Evolutionary conservation across 2,113 vertebrate species (phyloP).

Genomic region (Accipiter cooperii): DNA sequence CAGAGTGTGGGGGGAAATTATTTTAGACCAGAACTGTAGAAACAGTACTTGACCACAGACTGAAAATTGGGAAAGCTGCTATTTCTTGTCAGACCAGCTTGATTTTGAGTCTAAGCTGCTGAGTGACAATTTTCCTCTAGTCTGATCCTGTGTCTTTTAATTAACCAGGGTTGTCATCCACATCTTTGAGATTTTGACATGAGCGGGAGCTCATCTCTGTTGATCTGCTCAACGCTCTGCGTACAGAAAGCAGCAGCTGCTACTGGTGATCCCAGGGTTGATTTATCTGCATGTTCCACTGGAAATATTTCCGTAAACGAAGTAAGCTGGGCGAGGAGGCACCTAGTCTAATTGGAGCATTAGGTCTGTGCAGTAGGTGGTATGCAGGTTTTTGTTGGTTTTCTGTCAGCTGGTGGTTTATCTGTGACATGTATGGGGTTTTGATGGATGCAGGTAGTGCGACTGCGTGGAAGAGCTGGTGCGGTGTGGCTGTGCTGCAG

Average conservation of each 20-base stretch:
- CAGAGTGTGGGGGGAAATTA: background rate
- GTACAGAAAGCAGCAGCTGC: conserved; percentile 22
- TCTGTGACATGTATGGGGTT: background rate
- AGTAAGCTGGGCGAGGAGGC: background rate
- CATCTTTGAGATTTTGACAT: background rate
- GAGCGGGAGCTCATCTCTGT: background rate
- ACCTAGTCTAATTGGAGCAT: background rate
- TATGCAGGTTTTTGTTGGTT: background rate
- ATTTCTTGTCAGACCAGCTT: background rate
- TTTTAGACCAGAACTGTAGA: background rate
- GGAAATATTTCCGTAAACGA: background rate
- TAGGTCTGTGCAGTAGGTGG: background rate
- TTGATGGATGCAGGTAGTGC: background rate
- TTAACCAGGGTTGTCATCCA: conserved; percentile 1
- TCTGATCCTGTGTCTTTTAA: conserved; percentile 13
- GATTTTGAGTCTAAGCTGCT: background rate
- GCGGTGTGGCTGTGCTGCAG: background rate
- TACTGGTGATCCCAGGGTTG: background rate
- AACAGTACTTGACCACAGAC: background rate
- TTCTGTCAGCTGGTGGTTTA: background rate
- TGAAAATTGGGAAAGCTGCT: background rate
- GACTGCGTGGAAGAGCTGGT: background rate
- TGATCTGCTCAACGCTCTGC: background rate
- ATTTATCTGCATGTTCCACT: background rate
- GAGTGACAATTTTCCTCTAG: background rate